Evolutionary conservation across 1,140 invertebrate genomes (phyloP).

Genomic region (Diplogasteroides magnus): DNA sequence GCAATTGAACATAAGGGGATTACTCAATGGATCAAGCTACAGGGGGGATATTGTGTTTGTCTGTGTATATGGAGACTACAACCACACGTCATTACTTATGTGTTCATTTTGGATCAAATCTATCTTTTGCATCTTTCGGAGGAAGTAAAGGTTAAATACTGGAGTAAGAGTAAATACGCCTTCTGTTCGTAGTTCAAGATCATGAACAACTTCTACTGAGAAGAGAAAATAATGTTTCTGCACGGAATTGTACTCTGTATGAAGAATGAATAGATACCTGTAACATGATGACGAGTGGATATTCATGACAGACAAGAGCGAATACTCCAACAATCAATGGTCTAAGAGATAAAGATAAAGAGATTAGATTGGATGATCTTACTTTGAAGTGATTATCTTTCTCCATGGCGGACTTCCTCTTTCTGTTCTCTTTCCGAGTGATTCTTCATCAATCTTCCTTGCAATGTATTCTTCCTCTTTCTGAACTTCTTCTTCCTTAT

Average conservation of each 20-base stretch:
- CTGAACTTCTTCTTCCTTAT: slow-evolving; percentile 4
- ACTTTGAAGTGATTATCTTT: slow-evolving; percentile 35
- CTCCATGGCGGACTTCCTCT: slow-evolving; percentile 42
- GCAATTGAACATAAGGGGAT: too few relatives aligned
- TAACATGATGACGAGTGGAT: slow-evolving; percentile 53
- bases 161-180: not conserved
- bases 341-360: not conserved
- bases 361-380: too few relatives aligned
- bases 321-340: slow-evolving; percentile 37
- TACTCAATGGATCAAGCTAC: too few relatives aligned
- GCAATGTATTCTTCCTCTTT: slow-evolving; percentile 22
- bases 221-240: too few relatives aligned
- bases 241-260: too few relatives aligned
- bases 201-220: too few relatives aligned
- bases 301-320: slow-evolving; percentile 53
- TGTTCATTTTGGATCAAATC: too few relatives aligned
- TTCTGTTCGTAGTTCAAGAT: too few relatives aligned
- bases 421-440: slow-evolving; percentile 46
- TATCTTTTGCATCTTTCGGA: too few relatives aligned
- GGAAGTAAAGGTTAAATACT: not conserved
- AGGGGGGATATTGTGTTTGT: too few relatives aligned
- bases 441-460: slow-evolving; percentile 49
- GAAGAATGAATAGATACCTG: slow-evolving; percentile 38
- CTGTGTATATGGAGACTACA: too few relatives aligned
- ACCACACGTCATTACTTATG: too few relatives aligned